Conservation (phyloP, 2,797 vertebrate species). For the Halcyon smyrnensis region DNA sequence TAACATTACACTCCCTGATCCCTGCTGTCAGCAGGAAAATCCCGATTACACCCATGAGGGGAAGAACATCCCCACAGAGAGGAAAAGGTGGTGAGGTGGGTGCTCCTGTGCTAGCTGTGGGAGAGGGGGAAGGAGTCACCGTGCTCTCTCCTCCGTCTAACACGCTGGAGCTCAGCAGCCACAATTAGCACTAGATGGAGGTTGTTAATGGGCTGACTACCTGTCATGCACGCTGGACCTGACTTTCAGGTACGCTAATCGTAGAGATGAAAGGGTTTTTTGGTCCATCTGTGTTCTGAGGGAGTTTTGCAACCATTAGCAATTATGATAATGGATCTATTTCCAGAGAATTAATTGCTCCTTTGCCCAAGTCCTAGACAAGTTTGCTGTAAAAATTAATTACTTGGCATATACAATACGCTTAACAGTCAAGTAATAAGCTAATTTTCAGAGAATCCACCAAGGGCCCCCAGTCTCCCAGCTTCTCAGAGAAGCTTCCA, state of each 20-base stretch:
- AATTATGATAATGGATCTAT: conserved; percentile 66
- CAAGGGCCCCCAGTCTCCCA: background rate
- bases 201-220: background rate
- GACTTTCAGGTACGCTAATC: conserved; percentile 6
- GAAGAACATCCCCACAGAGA: background rate
- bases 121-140: background rate
- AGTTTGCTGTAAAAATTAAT: conserved; percentile 76
- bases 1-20: background rate
- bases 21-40: background rate
- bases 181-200: background rate
- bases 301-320: conserved; percentile 56
- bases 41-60: accelerated
- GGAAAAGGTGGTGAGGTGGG: background rate
- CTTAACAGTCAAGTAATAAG: conserved; percentile 66
- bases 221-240: background rate
- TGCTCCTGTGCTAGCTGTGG: background rate
- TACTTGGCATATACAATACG: conserved; percentile 51
- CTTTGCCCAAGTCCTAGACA: conserved; percentile 54
- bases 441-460: conserved; percentile 51
- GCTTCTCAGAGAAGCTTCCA: background rate
- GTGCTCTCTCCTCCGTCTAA: background rate
- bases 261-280: conserved; percentile 14
- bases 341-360: conserved; percentile 66
- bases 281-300: conserved; percentile 38
- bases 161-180: background rate